These are phyloP conservation scores for Larimichthys crocea DNA, from an alignment of 2,113 vertebrate species.

Conservation along the genomic window DNA sequence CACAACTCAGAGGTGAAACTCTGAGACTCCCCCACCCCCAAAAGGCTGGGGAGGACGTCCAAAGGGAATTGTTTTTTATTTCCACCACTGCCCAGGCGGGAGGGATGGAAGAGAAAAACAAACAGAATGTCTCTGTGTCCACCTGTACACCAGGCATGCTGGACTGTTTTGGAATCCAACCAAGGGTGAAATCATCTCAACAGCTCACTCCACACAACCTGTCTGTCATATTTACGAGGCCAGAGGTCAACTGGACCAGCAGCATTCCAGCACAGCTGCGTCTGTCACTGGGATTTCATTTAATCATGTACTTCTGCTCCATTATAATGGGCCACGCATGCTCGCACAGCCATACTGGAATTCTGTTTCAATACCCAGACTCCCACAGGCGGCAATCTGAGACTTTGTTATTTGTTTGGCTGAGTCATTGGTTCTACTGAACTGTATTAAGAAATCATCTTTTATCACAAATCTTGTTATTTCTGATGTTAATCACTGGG, in stretches of 20 bases:
- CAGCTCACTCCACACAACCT: conserved; percentile 55
- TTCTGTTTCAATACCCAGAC: conserved; percentile 30
- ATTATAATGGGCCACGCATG: conserved; percentile 39
- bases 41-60: conserved; percentile 41
- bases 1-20: conserved; percentile 78
- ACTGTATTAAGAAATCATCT: conserved; percentile 14
- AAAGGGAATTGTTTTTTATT: conserved; percentile 46
- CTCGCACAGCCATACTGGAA: conserved; percentile 21
- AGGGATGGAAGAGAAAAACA: conserved; percentile 17
- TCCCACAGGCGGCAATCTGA: conserved; percentile 4
- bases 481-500: conserved; percentile 6
- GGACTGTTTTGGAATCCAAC: conserved; percentile 53
- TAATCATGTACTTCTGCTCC: conserved; percentile 42
- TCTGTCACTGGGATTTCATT: conserved; percentile 48
- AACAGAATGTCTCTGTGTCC: conserved; percentile 25
- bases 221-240: conserved; percentile 51
- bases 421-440: conserved; percentile 37
- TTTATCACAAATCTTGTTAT: conserved; percentile 14
- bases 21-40: conserved; percentile 4
- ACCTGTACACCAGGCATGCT: conserved; percentile 21
- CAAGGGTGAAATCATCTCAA: conserved; percentile 58
- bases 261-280: conserved; percentile 56
- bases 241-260: conserved; percentile 69
- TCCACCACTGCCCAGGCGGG: conserved; percentile 27
- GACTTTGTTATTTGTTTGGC: conserved; percentile 25